Conservation (phyloP, 1,140 invertebrate genomes). For the Drosophila azteca region DNA sequence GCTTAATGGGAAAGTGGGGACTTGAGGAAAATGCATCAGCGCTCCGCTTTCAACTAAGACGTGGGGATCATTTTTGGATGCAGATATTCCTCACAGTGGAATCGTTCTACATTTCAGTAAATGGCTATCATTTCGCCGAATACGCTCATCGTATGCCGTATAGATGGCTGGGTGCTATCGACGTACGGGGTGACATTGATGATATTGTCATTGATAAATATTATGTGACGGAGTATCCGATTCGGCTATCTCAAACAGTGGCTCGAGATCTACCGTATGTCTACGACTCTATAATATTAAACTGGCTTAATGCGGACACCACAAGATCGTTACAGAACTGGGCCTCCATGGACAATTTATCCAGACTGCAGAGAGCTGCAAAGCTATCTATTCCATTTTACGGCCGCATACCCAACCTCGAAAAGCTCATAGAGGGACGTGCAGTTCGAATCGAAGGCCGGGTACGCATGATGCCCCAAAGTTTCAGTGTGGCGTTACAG, state of each 20-base stretch:
- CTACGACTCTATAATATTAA: not conserved
- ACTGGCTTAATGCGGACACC: too few relatives aligned
- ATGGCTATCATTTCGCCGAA: constrained; percentile 88
- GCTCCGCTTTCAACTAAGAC: constrained; percentile 67
- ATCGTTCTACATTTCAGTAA: constrained; percentile 86
- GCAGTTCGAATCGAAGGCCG: constrained; percentile 85
- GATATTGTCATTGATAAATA: constrained; percentile 50
- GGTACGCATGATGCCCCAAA: constrained; percentile 86
- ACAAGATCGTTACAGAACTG: not conserved
- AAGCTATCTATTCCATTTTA: constrained; percentile 51
- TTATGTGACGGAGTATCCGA: constrained; percentile 58
- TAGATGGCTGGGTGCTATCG: constrained; percentile 83
- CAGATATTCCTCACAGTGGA: constrained; percentile 79
- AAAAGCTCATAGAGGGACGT: constrained; percentile 62
- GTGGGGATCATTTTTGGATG: constrained; percentile 82
- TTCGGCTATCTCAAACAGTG: constrained; percentile 34
- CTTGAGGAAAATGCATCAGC: constrained; percentile 86
- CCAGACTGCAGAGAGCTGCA: too few relatives aligned
- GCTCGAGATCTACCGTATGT: constrained; percentile 7
- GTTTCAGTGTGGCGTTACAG: constrained; percentile 88
- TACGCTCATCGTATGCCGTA: constrained; percentile 87
- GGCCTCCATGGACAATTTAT: not conserved
- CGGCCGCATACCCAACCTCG: constrained; percentile 31
- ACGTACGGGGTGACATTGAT: constrained; percentile 52
- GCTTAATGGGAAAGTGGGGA: constrained; percentile 86